Evolutionary conservation across 2,113 vertebrate genomes (phyloP).

Genomic region (Petrocephalus microphthalmus): DNA sequence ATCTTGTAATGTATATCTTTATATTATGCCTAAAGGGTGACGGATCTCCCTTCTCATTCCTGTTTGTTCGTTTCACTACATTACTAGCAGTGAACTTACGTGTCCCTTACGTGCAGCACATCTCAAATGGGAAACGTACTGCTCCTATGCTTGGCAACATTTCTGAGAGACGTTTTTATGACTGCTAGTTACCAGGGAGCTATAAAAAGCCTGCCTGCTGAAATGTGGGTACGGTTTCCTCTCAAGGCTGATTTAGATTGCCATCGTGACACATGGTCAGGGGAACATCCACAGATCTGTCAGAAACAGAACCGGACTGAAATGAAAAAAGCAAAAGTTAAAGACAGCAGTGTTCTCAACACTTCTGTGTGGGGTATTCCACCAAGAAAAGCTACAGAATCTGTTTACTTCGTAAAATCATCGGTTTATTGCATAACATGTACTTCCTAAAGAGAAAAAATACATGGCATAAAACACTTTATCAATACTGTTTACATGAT

Average conservation of each 20-base stretch:
- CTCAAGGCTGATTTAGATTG: slow-evolving; percentile 14
- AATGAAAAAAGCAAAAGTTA: background rate
- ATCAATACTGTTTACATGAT: background rate
- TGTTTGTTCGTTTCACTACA: slow-evolving; percentile 31
- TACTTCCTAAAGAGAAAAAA: background rate
- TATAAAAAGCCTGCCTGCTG: slow-evolving; percentile 14
- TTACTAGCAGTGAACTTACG: background rate
- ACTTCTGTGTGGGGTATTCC: background rate
- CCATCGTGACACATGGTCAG: slow-evolving; percentile 3
- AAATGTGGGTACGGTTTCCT: background rate
- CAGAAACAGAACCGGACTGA: background rate
- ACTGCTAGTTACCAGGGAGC: slow-evolving; percentile 9
- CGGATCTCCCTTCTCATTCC: slow-evolving; percentile 52
- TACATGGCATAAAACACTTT: background rate
- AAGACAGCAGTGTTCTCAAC: background rate
- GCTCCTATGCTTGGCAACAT: background rate
- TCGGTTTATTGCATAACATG: background rate
- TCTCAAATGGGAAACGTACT: slow-evolving; percentile 28
- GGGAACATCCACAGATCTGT: slow-evolving; percentile 10
- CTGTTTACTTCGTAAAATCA: background rate
- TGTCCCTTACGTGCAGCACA: slow-evolving; percentile 20
- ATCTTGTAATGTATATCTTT: slow-evolving; percentile 46
- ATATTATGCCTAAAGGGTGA: slow-evolving; percentile 53
- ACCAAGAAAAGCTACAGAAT: background rate
- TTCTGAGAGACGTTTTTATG: slow-evolving; percentile 21